Conservation (phyloP, 2,113 vertebrate genomes). For the Hemiscyllium ocellatum region DNA sequence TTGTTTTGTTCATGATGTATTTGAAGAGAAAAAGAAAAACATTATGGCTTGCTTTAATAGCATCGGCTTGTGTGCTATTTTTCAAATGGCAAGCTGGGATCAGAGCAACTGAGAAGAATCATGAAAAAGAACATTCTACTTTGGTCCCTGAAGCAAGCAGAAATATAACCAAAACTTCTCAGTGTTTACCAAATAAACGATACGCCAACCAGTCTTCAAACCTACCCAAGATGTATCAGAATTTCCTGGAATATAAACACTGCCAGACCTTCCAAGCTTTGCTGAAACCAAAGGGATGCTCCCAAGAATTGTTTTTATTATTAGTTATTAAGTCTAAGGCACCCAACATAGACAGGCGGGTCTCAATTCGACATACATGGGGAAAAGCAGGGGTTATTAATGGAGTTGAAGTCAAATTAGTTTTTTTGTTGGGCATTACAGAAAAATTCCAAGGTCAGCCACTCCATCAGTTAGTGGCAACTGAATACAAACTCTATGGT, state of each 20-base stretch:
- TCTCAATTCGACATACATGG: constrained; percentile 64
- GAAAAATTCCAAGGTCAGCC: constrained; percentile 42
- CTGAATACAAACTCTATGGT: constrained; percentile 55
- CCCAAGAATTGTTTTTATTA: constrained; percentile 54
- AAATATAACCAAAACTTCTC: neutral
- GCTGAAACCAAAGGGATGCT: constrained; percentile 54
- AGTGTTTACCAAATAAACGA: constrained; percentile 49
- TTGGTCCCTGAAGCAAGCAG: neutral
- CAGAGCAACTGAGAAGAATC: neutral
- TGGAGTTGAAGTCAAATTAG: constrained; percentile 50
- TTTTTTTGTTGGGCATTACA: constrained; percentile 55
- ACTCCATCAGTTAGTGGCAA: constrained; percentile 56
- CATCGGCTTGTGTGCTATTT: neutral
- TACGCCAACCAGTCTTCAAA: constrained; percentile 42
- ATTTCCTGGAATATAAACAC: constrained; percentile 64
- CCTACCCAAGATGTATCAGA: constrained; percentile 51
- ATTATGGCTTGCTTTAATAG: neutral
- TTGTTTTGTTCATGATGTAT: neutral
- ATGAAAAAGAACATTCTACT: neutral
- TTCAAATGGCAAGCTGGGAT: neutral
- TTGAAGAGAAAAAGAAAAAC: neutral
- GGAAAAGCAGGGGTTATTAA: constrained; percentile 48
- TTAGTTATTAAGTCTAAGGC: constrained; percentile 64
- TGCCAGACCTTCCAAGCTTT: constrained; percentile 56
- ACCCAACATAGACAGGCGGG: constrained; percentile 52